Conservation (phyloP, 1,140 invertebrate species). For the Sipha flava region DNA sequence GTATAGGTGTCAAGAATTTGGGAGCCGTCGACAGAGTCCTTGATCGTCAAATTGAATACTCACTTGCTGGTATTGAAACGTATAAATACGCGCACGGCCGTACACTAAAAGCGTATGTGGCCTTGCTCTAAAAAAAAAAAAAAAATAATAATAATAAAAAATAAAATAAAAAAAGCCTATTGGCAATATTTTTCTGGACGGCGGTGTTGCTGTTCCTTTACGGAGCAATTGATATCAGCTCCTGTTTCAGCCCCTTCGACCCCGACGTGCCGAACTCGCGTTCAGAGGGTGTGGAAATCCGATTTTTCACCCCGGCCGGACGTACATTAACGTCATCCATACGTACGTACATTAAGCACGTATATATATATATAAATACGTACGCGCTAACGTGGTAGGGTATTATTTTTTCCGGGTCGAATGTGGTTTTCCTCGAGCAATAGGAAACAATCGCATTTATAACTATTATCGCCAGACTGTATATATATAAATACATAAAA, state of each 20-base stretch:
- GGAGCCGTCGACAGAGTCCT: background rate
- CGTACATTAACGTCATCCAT: no score
- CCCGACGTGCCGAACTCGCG: no score
- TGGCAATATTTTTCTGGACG: background rate
- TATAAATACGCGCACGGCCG: background rate
- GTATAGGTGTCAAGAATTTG: slow-evolving; percentile 14
- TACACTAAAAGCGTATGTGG: background rate
- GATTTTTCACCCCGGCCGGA: background rate
- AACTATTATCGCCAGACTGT: background rate
- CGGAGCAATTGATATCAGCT: no score
- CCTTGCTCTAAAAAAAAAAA: slow-evolving; percentile 14
- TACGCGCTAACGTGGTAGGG: no score
- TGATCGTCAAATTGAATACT: slow-evolving; percentile 27
- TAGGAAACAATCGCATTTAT: background rate
- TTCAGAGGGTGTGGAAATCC: background rate
- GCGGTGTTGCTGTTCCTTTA: no score
- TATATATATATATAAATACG: no score
- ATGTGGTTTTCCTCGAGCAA: background rate
- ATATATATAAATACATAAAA: background rate
- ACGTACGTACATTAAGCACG: no score
- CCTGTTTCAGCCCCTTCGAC: no score
- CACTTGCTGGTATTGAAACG: no score
- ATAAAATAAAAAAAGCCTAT: background rate
- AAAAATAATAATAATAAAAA: background rate
- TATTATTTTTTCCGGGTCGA: background rate